Conservation (phyloP, 2,797 vertebrate genomes). For the Poliocrania exsul region DNA sequence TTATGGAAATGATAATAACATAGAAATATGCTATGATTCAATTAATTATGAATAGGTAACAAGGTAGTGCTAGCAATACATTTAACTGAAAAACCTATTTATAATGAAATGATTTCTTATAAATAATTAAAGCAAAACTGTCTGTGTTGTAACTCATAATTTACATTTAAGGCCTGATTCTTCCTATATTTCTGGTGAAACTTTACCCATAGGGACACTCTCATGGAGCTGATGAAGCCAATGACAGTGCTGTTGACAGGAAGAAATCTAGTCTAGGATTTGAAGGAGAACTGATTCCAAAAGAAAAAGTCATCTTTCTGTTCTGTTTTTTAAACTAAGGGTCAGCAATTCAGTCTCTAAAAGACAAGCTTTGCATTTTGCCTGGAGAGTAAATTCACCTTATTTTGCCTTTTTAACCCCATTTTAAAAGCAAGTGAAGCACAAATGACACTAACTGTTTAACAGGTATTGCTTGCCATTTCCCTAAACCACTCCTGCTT, state of each 20-base stretch:
- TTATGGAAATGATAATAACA: constrained; percentile 45
- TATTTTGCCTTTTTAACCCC: neutral
- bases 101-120: constrained; percentile 42
- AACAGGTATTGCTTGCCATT: neutral
- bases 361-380: neutral
- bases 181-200: neutral
- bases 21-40: constrained; percentile 54
- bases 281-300: neutral
- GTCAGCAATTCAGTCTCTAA: neutral
- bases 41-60: constrained; percentile 63
- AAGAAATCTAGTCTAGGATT: neutral
- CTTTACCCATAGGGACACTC: neutral
- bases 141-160: neutral
- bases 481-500: neutral
- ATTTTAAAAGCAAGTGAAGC: neutral
- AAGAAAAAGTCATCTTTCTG: neutral
- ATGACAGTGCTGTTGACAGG: neutral
- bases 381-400: neutral
- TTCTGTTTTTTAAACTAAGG: neutral
- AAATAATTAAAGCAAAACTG: constrained; percentile 37
- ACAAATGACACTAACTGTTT: neutral
- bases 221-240: neutral
- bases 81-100: constrained; percentile 44
- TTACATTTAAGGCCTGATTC: neutral
- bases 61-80: constrained; percentile 33